These are phyloP conservation scores for Lacerta viridis DNA, from an alignment of 2,797 vertebrate species.

Conservation along the genomic window DNA sequence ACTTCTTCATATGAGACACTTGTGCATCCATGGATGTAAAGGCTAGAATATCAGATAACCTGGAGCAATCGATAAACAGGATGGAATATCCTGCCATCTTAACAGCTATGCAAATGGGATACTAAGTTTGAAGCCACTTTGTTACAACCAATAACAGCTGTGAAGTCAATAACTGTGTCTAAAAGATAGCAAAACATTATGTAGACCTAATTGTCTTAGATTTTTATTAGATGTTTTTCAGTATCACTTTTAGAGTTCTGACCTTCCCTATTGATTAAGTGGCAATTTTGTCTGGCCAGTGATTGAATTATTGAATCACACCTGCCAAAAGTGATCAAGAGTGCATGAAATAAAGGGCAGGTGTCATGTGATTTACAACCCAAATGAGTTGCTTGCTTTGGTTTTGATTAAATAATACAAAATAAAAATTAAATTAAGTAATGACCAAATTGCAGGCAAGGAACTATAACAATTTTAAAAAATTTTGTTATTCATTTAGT, in stretches of 20 bases:
- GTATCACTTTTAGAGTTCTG: conserved; percentile 72
- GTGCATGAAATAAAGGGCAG: conserved; percentile 78
- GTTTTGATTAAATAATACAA: conserved; percentile 79
- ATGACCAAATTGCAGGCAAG: conserved; percentile 71
- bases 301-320: conserved; percentile 81
- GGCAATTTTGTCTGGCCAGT: conserved; percentile 79
- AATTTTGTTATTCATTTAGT: conserved; percentile 66
- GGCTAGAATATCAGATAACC: conserved; percentile 46
- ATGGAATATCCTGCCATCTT: conserved; percentile 29
- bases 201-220: conserved; percentile 47
- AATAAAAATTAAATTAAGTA: conserved; percentile 74
- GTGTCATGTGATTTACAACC: conserved; percentile 80
- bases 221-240: conserved; percentile 62
- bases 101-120: conserved; percentile 18
- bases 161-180: conserved; percentile 47
- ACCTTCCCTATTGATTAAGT: conserved; percentile 78
- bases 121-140: conserved; percentile 44
- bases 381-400: conserved; percentile 77
- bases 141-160: conserved; percentile 43
- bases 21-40: conserved; percentile 49
- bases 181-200: conserved; percentile 56
- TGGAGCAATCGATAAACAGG: conserved; percentile 53
- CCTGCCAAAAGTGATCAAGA: conserved; percentile 76
- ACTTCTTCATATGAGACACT: conserved; percentile 22
- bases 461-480: conserved; percentile 62